A percentile compares a stretch with the other conserved stretches of the same genome.
Conservation (phyloP, 2,797 vertebrate genomes). For the Cyclopterus lumpus region DNA sequence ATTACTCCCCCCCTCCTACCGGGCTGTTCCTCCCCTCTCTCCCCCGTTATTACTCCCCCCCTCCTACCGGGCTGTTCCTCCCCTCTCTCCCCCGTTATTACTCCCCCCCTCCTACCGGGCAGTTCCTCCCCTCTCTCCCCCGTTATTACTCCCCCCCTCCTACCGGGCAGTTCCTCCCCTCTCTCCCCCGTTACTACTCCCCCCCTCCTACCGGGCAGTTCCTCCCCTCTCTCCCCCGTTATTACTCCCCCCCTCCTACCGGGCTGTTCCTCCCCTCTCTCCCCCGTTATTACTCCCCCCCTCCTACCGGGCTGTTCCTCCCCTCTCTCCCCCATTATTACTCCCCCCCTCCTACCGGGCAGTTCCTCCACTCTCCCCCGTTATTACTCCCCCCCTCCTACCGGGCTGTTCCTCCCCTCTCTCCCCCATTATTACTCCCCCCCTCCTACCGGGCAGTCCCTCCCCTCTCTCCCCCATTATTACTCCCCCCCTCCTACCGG, state of each 20-base stretch:
- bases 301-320: conserved; percentile 41
- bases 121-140: conserved; percentile 47
- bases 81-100: conserved; percentile 8
- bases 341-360: no score
- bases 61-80: no score
- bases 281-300: conserved; percentile 29
- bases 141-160: background rate
- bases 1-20: conserved; percentile 41
- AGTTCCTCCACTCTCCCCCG: conserved; percentile 9
- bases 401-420: conserved; percentile 42
- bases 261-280: conserved; percentile 4
- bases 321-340: conserved; percentile 30
- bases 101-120: conserved; percentile 36
- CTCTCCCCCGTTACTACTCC: conserved; percentile 18
- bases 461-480: conserved; percentile 10
- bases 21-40: conserved; percentile 45
- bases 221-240: conserved; percentile 38
- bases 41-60: conserved; percentile 5
- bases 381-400: conserved; percentile 42
- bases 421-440: conserved; percentile 12
- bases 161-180: no score
- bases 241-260: conserved; percentile 3
- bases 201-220: conserved; percentile 40
- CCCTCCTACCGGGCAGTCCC: no score
- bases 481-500: conserved; percentile 35